These are phyloP conservation scores for Calephelis nemesis DNA, from an alignment of 1,140 invertebrate species.

Conservation along the genomic window DNA sequence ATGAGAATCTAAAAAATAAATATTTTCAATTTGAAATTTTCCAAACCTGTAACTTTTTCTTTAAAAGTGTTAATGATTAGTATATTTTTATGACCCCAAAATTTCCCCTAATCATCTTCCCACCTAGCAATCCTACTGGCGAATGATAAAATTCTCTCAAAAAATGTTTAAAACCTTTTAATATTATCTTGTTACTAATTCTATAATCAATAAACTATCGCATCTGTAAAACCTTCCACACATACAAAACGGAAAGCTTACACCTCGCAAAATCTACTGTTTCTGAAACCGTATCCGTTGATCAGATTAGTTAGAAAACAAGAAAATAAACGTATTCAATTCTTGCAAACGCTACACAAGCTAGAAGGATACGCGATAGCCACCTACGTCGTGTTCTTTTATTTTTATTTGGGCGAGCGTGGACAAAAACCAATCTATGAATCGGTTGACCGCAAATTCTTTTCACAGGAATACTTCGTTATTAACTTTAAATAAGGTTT, in stretches of 20 bases:
- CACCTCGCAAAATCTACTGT: constrained; percentile 26
- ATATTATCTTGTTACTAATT: too few relatives aligned
- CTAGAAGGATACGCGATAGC: constrained; percentile 55
- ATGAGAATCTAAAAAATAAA: too few relatives aligned
- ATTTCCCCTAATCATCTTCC: too few relatives aligned
- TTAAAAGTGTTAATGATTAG: too few relatives aligned
- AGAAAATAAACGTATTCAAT: constrained; percentile 47
- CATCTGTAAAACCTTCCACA: background rate
- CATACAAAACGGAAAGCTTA: constrained; percentile 16
- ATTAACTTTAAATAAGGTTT: constrained; percentile 38
- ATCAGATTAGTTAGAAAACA: constrained; percentile 46
- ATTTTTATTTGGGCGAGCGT: constrained; percentile 54
- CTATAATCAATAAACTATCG: too few relatives aligned
- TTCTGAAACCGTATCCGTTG: constrained; percentile 34
- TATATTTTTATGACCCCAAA: too few relatives aligned
- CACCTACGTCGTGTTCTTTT: constrained; percentile 58
- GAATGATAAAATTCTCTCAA: too few relatives aligned
- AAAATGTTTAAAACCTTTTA: too few relatives aligned
- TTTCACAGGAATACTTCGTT: constrained; percentile 34
- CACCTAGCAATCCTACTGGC: too few relatives aligned
- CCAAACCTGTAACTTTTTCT: too few relatives aligned
- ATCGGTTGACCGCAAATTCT: constrained; percentile 49
- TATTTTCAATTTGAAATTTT: too few relatives aligned
- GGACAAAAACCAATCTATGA: constrained; percentile 72
- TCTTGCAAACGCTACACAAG: constrained; percentile 50